Evolutionary conservation across 30 jellyfish, hydroid and myxozoan species (phyloP).

Genomic region (Nemopilema nomurai): DNA sequence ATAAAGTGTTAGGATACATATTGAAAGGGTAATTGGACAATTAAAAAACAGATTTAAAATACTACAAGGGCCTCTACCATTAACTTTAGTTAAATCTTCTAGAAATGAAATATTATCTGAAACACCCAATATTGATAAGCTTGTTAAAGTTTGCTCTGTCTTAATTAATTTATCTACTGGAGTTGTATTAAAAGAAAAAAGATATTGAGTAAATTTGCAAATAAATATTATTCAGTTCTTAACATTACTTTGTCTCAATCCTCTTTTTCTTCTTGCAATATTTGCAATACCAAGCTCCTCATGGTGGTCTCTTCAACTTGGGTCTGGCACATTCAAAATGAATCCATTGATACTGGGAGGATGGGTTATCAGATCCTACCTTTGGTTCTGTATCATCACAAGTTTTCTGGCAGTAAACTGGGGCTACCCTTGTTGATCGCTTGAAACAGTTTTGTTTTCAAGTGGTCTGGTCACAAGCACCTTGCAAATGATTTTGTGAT

Average conservation of each 20-base stretch:
- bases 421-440: background rate
- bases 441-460: background rate
- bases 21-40: background rate
- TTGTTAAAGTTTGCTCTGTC: background rate
- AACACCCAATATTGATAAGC: background rate
- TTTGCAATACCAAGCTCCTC: background rate
- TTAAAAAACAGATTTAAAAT: background rate
- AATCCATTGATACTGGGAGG: background rate
- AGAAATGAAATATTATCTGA: background rate
- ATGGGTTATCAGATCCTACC: background rate
- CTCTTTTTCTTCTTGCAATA: background rate
- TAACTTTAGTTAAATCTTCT: background rate
- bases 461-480: background rate
- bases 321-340: background rate
- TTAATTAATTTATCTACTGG: background rate
- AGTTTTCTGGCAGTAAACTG: background rate
- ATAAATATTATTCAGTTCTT: background rate
- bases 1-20: background rate
- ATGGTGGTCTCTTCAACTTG: background rate
- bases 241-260: background rate
- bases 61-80: too few species aligned
- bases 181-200: background rate
- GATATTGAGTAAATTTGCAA: background rate
- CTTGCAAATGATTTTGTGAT: background rate
- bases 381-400: background rate